Evolutionary conservation across 2,888 invertebrate genomes (phyloP).

Genomic region (Amiota minor): DNA sequence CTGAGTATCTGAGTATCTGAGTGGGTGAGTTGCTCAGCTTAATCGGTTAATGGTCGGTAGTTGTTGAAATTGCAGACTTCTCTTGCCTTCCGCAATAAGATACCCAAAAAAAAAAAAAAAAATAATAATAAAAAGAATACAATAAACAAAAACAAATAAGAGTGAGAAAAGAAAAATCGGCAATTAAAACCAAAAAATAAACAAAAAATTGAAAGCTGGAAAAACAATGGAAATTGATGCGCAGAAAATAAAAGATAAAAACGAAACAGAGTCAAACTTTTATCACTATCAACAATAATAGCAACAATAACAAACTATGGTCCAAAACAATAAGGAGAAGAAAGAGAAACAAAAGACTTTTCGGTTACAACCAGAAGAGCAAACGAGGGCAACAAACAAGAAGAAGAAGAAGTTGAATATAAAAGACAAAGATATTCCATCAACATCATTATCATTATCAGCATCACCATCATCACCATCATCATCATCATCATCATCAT

Average conservation of each 20-base stretch:
- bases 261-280: neutral
- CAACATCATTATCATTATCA: neutral
- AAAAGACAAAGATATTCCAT: neutral
- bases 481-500: neutral
- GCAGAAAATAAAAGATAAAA: constrained; percentile 5
- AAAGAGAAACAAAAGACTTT: neutral
- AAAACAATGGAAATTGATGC: neutral
- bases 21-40: too few relatives aligned
- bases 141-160: constrained; percentile 18
- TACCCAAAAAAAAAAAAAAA: constrained; percentile 10
- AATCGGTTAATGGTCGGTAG: too few relatives aligned
- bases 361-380: neutral
- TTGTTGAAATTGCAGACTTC: too few relatives aligned
- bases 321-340: neutral
- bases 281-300: neutral
- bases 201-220: neutral
- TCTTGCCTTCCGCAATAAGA: too few relatives aligned
- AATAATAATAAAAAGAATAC: constrained; percentile 13
- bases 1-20: too few relatives aligned
- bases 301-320: neutral
- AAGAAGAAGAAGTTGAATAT: constrained; percentile 1
- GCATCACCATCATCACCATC: neutral
- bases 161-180: neutral
- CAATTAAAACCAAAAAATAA: neutral
- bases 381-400: neutral